These are phyloP conservation scores for Allolobophora icterica DNA, from an alignment of 2,888 invertebrate species.

Conservation along the genomic window DNA sequence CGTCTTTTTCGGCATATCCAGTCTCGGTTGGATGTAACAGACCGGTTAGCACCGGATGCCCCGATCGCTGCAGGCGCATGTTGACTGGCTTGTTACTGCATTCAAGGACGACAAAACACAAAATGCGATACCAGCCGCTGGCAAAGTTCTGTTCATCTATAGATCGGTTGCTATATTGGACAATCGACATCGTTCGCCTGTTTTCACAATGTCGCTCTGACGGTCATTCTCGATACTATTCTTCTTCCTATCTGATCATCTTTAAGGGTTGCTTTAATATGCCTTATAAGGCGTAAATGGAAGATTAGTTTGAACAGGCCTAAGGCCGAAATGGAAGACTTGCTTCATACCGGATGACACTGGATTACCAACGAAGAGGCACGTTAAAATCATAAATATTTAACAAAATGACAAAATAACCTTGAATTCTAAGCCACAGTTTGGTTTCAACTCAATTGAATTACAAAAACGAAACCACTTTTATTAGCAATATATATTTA, in stretches of 20 bases:
- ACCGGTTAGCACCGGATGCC: not conserved
- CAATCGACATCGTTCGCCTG: not conserved
- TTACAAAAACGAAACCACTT: not conserved
- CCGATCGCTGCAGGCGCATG: not conserved
- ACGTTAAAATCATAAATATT: not conserved
- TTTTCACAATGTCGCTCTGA: not conserved
- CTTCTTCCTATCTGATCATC: not conserved
- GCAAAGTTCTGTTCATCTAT: too few relatives aligned
- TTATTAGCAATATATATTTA: not conserved
- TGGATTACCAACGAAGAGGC: not conserved
- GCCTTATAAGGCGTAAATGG: too few relatives aligned
- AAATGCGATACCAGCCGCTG: not conserved
- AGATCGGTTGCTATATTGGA: too few relatives aligned
- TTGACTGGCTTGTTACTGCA: not conserved
- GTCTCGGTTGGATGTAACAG: not conserved
- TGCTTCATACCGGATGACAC: conserved; percentile 17
- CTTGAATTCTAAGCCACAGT: not conserved
- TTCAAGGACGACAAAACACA: not conserved
- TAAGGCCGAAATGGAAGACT: not conserved
- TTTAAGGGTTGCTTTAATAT: not conserved
- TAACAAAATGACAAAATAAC: not conserved
- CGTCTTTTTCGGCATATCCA: not conserved
- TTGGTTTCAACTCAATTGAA: not conserved
- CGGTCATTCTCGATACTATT: not conserved
- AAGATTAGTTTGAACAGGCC: not conserved